phyloP scores from a whole-genome alignment of 2,113 vertebrate species.

The Baryphthengus martii region DNA sequence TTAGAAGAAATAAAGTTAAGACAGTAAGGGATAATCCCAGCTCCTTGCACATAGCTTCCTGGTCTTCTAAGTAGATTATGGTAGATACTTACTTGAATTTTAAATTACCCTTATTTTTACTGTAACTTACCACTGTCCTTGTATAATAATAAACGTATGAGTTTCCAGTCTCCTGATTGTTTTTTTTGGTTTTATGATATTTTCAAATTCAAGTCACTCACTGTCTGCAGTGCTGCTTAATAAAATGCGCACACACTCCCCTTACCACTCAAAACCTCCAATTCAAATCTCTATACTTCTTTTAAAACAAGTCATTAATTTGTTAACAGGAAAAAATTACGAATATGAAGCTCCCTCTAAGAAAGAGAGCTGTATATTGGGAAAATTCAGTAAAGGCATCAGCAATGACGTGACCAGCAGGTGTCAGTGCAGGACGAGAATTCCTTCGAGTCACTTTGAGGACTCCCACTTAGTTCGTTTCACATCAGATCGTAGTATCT shows the following conservation, averaged over 20 bases:
- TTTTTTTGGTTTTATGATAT: neutral
- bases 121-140: neutral
- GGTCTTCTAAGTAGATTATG: neutral
- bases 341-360: neutral
- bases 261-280: fast-evolving
- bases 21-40: neutral
- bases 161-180: neutral
- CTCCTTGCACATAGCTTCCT: neutral
- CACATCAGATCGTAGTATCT: neutral
- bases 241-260: fast-evolving
- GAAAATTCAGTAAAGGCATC: neutral
- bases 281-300: neutral
- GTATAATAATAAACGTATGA: neutral
- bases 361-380: neutral
- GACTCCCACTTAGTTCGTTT: neutral
- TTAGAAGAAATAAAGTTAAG: neutral
- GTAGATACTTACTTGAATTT: neutral
- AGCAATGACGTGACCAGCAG: conserved; percentile 63
- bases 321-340: neutral
- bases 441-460: neutral
- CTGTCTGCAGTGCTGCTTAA: neutral
- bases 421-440: conserved; percentile 73
- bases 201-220: neutral
- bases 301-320: neutral
- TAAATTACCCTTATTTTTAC: neutral